Evolutionary conservation across 2,797 vertebrate species (phyloP), one percentile per base, ranked within the genome.

Genomic region (Siniperca scherzeri): DNA sequence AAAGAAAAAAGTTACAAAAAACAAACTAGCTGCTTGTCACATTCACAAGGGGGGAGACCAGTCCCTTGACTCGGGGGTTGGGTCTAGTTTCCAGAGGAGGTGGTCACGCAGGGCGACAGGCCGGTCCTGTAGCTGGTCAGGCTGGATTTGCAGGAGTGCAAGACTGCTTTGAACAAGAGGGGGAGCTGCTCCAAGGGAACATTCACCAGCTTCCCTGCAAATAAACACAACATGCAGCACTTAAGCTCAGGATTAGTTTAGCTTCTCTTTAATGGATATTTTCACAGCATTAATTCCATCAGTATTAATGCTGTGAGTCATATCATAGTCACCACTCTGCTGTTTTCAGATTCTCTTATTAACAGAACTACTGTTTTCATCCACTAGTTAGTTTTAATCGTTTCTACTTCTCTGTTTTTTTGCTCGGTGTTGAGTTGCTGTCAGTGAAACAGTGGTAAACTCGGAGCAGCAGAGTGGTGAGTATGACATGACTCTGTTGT

Each of bases 141-240:
- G 19, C 95, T 97, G 21, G 97, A 97, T 96, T 99, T 99, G 96
- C 98, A 99, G 95, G 98, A 99, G 96, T 99, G 98, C 93, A 99
- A 97, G 87, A 99, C 97, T 33, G 98, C 98, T 96, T 99, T 99
- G 94, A 99, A 99, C 88, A 99, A 95, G 86, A 99, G 97, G 38
- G 98, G 98, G 85, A 99, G 97, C 96, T 99, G 98, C 94, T 99
- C 98, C 96, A 99, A 88, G 9, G 98, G 98, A 44, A 99, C 97
- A 61, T 97, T 99, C 93, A 99, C 98, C 96, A 99, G 95, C 95
- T 99, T 99, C 85, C 98, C 98, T 99, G 94, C 70, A 87, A 92
- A 80, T n/a, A 82, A 38, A 85, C 42, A 75, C 17, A 60, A 40
- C 44, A 56, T 10, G 25, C 57, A 30, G 22, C 6, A 44, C 10